Conservation (phyloP, 2,888 invertebrate genomes). For the Tupiocoris notatus region DNA sequence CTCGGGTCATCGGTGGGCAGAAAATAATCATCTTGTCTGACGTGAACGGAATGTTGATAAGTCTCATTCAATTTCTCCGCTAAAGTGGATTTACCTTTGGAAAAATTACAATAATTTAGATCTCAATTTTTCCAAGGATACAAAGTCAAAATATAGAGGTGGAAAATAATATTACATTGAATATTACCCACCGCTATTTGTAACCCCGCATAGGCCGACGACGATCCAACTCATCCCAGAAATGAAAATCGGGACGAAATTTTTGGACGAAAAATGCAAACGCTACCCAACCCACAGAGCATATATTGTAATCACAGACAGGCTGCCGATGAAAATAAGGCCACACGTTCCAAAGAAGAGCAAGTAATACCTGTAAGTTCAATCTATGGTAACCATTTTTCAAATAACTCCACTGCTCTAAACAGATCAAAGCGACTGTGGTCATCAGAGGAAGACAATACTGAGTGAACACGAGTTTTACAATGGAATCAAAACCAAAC, state of each 20-base stretch:
- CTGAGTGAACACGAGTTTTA: too few species aligned
- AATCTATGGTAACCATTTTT: too few species aligned
- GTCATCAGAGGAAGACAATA: too few species aligned
- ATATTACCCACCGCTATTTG: conserved; percentile 72
- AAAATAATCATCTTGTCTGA: conserved; percentile 78
- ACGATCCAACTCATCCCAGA: conserved; percentile 56
- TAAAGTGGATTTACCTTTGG: conserved; percentile 59
- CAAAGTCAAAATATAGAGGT: too few species aligned
- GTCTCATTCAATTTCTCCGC: conserved; percentile 59
- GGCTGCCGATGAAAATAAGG: conserved; percentile 64
- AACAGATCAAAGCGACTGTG: too few species aligned
- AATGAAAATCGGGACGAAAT: background rate
- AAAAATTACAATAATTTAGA: too few species aligned
- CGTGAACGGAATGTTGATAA: conserved; percentile 56
- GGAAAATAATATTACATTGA: too few species aligned
- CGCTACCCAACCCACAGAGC: conserved; percentile 32
- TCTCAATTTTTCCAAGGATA: too few species aligned
- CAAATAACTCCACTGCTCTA: too few species aligned
- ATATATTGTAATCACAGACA: conserved; percentile 51
- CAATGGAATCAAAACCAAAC: too few species aligned
- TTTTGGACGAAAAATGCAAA: too few species aligned
- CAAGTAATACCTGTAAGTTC: conserved; percentile 60
- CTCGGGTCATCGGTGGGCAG: conserved; percentile 64
- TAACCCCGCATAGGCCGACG: conserved; percentile 75
- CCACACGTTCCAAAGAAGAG: conserved; percentile 63